Conservation (phyloP, 2,113 vertebrate genomes). For the Heliornis fulica region DNA sequence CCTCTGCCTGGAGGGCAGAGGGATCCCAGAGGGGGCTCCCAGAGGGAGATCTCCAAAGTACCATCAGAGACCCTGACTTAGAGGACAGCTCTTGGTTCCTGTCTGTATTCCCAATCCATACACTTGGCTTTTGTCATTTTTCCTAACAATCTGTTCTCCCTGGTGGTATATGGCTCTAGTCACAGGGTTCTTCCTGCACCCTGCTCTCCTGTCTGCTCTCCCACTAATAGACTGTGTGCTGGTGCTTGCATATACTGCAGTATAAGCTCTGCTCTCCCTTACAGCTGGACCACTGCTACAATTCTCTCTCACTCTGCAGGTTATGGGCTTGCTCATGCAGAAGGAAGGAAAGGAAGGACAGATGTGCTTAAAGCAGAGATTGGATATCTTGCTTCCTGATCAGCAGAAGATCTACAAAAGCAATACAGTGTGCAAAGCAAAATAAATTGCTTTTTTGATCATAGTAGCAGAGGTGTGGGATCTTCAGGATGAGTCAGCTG, state of each 20-base stretch:
- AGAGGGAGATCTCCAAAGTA: not conserved
- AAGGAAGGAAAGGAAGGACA: not conserved
- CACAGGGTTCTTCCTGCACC: not conserved
- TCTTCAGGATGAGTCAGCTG: not conserved
- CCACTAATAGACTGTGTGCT: not conserved
- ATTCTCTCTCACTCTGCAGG: not conserved
- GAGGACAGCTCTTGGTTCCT: no score
- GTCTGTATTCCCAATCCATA: no score
- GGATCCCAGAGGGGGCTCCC: accelerated
- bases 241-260: not conserved
- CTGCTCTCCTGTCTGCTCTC: not conserved
- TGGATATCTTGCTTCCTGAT: not conserved
- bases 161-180: no score
- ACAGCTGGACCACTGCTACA: not conserved
- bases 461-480: not conserved
- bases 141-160: no score
- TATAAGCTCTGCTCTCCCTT: not conserved
- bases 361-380: not conserved
- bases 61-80: no score
- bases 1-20: not conserved
- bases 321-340: not conserved
- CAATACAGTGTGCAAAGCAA: not conserved
- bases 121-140: no score
- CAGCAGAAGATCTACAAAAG: not conserved
- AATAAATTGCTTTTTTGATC: not conserved